phyloP scores from a whole-genome alignment of 2,797 vertebrate genomes.

The Sternarchorhynchus goeldii region DNA sequence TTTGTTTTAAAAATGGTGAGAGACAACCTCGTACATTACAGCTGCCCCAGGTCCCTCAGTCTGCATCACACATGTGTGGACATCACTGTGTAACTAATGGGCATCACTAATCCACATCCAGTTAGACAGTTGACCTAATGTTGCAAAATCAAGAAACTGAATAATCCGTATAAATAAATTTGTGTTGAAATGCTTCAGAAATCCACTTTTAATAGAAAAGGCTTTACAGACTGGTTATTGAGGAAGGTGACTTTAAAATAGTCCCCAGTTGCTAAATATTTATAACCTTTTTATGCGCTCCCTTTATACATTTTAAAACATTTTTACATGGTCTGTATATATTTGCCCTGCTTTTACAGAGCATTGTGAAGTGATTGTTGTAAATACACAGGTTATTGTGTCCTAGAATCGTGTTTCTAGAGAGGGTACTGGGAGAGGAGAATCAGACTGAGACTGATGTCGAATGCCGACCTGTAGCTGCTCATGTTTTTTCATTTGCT shows the following conservation, averaged over 20 bases:
- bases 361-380: conserved; percentile 57
- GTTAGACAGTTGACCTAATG: conserved; percentile 25
- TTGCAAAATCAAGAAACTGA: conserved; percentile 34
- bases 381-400: conserved; percentile 56
- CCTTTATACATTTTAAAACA: conserved; percentile 35
- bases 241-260: conserved; percentile 36
- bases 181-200: not conserved
- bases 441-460: conserved; percentile 41
- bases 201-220: conserved; percentile 15
- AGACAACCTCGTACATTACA: conserved; percentile 14
- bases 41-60: conserved; percentile 6
- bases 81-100: conserved; percentile 34
- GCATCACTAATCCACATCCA: conserved; percentile 20
- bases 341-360: conserved; percentile 63
- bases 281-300: conserved; percentile 35
- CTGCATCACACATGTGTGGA: conserved; percentile 17
- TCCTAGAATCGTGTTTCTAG: conserved; percentile 60
- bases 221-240: conserved; percentile 18
- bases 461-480: conserved; percentile 56
- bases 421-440: conserved; percentile 46
- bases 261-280: conserved; percentile 29
- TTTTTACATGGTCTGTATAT: conserved; percentile 58
- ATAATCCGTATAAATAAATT: conserved; percentile 26
- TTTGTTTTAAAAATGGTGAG: not conserved
- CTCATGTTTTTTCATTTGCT: conserved; percentile 51